Percentiles rank a stretch among this genome's conserved stretches.
Evolutionary conservation across 30 jellyfish, hydroid and myxozoan species (phyloP).

Genomic region (Phacellophora camtschatica): DNA sequence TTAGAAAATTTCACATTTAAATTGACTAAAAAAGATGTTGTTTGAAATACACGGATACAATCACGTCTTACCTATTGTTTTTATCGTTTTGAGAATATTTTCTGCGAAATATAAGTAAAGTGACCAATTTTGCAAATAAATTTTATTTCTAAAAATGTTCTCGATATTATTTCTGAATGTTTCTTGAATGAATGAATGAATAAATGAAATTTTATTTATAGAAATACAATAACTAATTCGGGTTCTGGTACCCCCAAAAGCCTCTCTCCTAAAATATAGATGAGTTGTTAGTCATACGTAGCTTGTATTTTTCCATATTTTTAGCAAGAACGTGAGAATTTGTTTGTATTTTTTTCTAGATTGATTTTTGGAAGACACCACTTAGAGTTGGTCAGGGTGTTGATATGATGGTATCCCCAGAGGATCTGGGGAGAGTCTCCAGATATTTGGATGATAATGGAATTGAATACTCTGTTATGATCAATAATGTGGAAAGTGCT

Average conservation of each 20-base stretch:
- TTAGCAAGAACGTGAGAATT: neutral
- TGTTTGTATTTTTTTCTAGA: neutral
- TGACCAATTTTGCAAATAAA: no score
- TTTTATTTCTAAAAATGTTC: no score
- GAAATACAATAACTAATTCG: neutral
- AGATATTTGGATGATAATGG: slow-evolving; percentile 7
- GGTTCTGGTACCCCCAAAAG: no score
- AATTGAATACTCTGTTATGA: slow-evolving; percentile 2
- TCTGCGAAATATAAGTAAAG: no score
- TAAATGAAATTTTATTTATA: neutral
- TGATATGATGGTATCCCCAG: slow-evolving; percentile 73
- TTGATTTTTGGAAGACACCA: slow-evolving; percentile 76
- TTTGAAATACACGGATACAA: neutral
- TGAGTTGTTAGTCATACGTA: no score
- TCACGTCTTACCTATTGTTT: neutral
- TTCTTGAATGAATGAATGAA: neutral
- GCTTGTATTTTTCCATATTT: no score
- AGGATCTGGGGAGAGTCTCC: neutral
- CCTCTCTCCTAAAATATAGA: no score
- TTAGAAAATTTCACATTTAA: no score
- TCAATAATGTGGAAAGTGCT: slow-evolving; percentile 55
- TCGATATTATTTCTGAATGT: no score
- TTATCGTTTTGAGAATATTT: no score
- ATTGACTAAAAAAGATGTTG: no score
- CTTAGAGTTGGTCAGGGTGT: slow-evolving; percentile 43